Conservation (phyloP, 2,888 invertebrate genomes). For the Pyralis farinalis region DNA sequence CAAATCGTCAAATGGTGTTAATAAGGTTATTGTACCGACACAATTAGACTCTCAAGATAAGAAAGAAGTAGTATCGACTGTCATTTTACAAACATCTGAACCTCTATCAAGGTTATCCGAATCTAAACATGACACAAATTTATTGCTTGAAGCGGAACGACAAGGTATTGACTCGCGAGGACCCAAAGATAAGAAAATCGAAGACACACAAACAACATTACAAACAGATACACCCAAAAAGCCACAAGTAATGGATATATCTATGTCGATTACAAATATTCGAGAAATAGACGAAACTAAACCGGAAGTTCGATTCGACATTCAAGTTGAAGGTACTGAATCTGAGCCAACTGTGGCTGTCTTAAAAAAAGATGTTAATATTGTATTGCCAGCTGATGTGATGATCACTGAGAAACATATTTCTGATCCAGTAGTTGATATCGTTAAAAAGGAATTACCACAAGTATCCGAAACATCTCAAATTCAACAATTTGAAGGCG, state of each 20-base stretch:
- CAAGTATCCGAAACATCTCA: too few species aligned
- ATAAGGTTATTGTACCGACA: slow-evolving; percentile 32
- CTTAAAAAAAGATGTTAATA: slow-evolving; percentile 43
- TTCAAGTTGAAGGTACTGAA: slow-evolving; percentile 53
- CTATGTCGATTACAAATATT: slow-evolving; percentile 53
- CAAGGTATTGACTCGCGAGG: slow-evolving; percentile 40
- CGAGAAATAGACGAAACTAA: slow-evolving; percentile 34
- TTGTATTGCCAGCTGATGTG: slow-evolving; percentile 33
- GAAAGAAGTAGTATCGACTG: slow-evolving; percentile 44
- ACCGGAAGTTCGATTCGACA: slow-evolving; percentile 53
- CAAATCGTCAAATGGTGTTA: slow-evolving; percentile 41
- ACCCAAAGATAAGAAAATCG: slow-evolving; percentile 16
- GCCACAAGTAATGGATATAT: slow-evolving; percentile 53
- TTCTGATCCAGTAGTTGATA: slow-evolving; percentile 23
- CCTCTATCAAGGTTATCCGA: slow-evolving; percentile 22
- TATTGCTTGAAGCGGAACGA: slow-evolving; percentile 57
- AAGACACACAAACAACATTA: slow-evolving; percentile 5
- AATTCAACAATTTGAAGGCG: too few species aligned
- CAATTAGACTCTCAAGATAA: slow-evolving; percentile 45
- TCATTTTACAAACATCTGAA: slow-evolving; percentile 20
- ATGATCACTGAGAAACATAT: slow-evolving; percentile 21
- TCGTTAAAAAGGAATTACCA: slow-evolving; percentile 57
- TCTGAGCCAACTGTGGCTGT: slow-evolving; percentile 26
- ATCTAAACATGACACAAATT: slow-evolving; percentile 36
- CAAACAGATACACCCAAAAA: slow-evolving; percentile 22